Percentiles rank a stretch among this genome's conserved stretches.
Evolutionary conservation across 2,797 vertebrate genomes (phyloP).

Genomic region (Semotilus atromaculatus): DNA sequence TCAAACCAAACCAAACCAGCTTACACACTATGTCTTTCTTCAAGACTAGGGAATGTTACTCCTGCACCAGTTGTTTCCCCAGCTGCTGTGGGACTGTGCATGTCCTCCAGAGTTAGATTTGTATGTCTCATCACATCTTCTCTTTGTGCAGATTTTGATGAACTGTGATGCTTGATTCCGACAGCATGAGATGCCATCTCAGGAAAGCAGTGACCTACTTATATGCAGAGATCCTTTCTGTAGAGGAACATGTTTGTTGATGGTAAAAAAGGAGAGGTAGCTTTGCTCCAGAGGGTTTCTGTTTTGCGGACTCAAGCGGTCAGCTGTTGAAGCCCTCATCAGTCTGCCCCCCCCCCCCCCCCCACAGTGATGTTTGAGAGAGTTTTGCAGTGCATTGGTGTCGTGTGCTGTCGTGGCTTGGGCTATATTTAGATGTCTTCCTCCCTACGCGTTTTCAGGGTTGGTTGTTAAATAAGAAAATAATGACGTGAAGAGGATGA

Average conservation of each 20-base stretch:
- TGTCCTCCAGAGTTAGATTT: constrained; percentile 8
- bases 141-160: constrained; percentile 31
- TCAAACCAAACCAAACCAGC: not conserved
- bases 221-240: not conserved
- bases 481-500: constrained; percentile 79
- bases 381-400: constrained; percentile 55
- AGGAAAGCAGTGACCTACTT: constrained; percentile 35
- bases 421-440: constrained; percentile 84
- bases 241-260: not conserved
- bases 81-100: constrained; percentile 3
- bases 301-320: constrained; percentile 14
- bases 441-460: constrained; percentile 85
- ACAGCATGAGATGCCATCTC: constrained; percentile 13
- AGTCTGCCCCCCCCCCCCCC: constrained; percentile 34
- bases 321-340: constrained; percentile 25
- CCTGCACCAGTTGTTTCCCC: constrained; percentile 18
- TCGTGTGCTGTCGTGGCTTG: constrained; percentile 77
- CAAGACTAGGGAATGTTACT: not conserved
- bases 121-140: constrained; percentile 17
- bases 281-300: not conserved
- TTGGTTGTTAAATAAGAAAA: constrained; percentile 88
- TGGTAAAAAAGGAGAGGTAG: not conserved
- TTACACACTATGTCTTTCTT: not conserved
- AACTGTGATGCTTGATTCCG: constrained; percentile 32
- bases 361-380: constrained; percentile 30